Percentiles rank a stretch among this genome's conserved stretches.
Evolutionary conservation across 2,888 invertebrate genomes (phyloP).

Genomic region (Abrostola triplasia): DNA sequence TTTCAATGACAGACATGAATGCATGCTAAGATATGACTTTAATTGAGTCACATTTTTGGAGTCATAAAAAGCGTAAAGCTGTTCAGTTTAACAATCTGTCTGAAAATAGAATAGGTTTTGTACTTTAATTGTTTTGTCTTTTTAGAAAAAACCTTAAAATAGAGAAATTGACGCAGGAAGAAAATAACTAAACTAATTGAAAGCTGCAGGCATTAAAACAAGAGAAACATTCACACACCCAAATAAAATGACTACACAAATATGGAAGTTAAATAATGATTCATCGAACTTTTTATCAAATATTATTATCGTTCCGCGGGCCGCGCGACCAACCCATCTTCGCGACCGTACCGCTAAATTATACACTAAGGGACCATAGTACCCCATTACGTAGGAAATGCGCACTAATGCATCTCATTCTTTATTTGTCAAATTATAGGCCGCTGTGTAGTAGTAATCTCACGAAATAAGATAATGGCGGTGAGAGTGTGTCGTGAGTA

Average conservation of each 20-base stretch:
- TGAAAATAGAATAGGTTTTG: too few species aligned
- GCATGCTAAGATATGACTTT: too few species aligned
- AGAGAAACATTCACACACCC: constrained; percentile 22
- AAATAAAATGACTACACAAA: constrained; percentile 59
- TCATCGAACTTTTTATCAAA: constrained; percentile 75
- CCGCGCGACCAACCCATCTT: constrained; percentile 70
- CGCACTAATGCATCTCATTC: constrained; percentile 87
- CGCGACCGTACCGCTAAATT: constrained; percentile 82
- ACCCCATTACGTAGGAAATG: constrained; percentile 83
- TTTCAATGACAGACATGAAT: too few species aligned
- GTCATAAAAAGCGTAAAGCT: too few species aligned
- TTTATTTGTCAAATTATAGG: constrained; percentile 88
- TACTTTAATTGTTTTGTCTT: too few species aligned
- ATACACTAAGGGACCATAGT: constrained; percentile 76
- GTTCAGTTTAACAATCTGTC: too few species aligned
- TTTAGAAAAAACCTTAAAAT: too few species aligned
- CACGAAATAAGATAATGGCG: constrained; percentile 77
- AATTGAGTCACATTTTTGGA: too few species aligned
- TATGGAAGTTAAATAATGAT: constrained; percentile 68
- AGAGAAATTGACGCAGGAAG: too few species aligned
- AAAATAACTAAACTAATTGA: neutral
- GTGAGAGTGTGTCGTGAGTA: constrained; percentile 75
- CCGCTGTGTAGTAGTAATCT: constrained; percentile 74
- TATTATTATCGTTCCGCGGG: constrained; percentile 65
- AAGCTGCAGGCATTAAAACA: constrained; percentile 5